Conservation (phyloP, 2,888 invertebrate species). For the Torymus auratus region DNA sequence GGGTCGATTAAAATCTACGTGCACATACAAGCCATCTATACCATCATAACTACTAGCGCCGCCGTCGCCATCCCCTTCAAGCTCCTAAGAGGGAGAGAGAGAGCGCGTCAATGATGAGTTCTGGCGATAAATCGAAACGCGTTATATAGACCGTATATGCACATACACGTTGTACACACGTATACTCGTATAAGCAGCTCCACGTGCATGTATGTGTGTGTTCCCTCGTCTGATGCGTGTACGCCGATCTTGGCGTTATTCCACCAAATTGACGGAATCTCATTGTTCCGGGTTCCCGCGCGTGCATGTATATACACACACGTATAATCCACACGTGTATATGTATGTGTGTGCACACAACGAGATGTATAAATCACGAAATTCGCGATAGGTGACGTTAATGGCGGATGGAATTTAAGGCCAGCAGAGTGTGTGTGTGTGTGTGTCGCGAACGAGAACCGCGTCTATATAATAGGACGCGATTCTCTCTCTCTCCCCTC, state of each 20-base stretch:
- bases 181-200: neutral
- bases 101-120: conserved; percentile 23
- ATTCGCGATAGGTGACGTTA: conserved; percentile 46
- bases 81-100: conserved; percentile 4
- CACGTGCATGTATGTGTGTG: neutral
- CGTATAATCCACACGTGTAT: too few relatives aligned
- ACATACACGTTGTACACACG: neutral
- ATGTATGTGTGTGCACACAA: neutral
- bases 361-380: conserved; percentile 43
- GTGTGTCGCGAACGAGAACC: neutral
- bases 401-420: conserved; percentile 29
- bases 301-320: neutral
- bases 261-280: conserved; percentile 47
- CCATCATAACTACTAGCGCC: neutral
- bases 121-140: conserved; percentile 46
- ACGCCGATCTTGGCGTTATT: conserved; percentile 48
- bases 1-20: conserved; percentile 30
- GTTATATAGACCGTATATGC: conserved; percentile 11
- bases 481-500: conserved; percentile 19
- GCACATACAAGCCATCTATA: neutral
- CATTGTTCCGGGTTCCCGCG: conserved; percentile 36
- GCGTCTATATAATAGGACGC: conserved; percentile 14
- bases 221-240: conserved; percentile 1
- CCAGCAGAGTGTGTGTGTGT: neutral
- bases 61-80: neutral